Conservation (phyloP, 1,140 invertebrate genomes). For the Ips nitidus region DNA sequence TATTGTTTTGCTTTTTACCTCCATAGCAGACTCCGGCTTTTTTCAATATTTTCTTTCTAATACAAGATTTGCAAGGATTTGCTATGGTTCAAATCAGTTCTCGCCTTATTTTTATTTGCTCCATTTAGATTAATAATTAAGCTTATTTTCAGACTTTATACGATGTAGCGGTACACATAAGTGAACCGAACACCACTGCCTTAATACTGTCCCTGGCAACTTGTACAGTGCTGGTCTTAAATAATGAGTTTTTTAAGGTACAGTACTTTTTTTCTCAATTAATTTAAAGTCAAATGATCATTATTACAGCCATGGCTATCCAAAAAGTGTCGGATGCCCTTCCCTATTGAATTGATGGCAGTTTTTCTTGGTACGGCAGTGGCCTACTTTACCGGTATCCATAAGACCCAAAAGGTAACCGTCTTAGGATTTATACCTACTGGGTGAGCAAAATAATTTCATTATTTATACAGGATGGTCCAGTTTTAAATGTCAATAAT, state of each 20-base stretch:
- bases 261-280: neutral
- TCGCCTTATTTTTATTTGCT: neutral
- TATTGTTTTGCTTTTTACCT: no score
- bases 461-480: no score
- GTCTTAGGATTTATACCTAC: conserved; percentile 77
- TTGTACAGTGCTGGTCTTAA: conserved; percentile 69
- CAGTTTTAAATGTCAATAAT: no score
- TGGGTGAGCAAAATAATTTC: conserved; percentile 61
- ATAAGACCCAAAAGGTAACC: conserved; percentile 60
- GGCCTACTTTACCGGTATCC: conserved; percentile 64
- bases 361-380: conserved; percentile 75
- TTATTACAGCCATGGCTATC: conserved; percentile 68
- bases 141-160: conserved; percentile 64
- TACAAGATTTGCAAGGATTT: no score
- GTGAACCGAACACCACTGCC: conserved; percentile 64
- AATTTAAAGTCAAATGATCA: neutral
- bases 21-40: no score
- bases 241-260: conserved; percentile 80
- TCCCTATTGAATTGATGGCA: conserved; percentile 84
- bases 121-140: conserved; percentile 24
- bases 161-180: conserved; percentile 64
- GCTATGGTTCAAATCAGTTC: no score
- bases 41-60: no score
- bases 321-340: conserved; percentile 71
- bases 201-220: conserved; percentile 69